Evolutionary conservation across 1,140 invertebrate genomes (phyloP), one percentile per base, ranked within the genome.

Genomic region (Spodoptera frugiperda): DNA sequence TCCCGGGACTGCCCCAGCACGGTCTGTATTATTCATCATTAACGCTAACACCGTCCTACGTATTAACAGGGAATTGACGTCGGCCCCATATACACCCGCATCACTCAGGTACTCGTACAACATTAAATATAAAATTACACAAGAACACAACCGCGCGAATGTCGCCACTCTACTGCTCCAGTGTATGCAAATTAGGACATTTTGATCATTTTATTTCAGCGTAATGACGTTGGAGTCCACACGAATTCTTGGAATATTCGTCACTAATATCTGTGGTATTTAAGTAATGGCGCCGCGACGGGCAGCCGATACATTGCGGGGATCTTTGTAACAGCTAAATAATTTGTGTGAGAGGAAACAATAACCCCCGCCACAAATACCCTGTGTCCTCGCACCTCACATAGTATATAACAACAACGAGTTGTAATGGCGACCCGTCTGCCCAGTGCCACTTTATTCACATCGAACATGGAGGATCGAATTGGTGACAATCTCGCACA

Each of bases 21-120:
- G 14, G 48, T 21, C 48, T 68, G 15, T 53, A 78, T 76, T 76
- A 75, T 81, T 78, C 71, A 77, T 71, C 57, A 76, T 75, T 76
- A 71, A 78, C 70, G 76, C 57, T 33, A 77, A 55, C 76, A 80
- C 76, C 77, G 76, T 54, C 68, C 71, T 48, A 61, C 61, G 48
- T 59, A 78, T 72, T 78, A 72, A 78, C 72, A 55, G 68, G 39
- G 63, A 72, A 78, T 68, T 59, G 61, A 63, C 33, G 63, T 11
- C 33, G 44, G 63, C 30, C 48, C 10, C 63, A 48, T 17, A 51
- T 51, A 68, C 11, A 39, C 33, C 8, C 33, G 6, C 33, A 39
- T 39, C 33, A 39, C 33, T 39, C 33, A 39, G 33, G 4, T 6
- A 39, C 33, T 39, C 33, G n/a, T 33, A 68, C 63, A 49, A 67